phyloP scores from a whole-genome alignment of 2,888 invertebrate genomes.

The Aporophyla nigra region DNA sequence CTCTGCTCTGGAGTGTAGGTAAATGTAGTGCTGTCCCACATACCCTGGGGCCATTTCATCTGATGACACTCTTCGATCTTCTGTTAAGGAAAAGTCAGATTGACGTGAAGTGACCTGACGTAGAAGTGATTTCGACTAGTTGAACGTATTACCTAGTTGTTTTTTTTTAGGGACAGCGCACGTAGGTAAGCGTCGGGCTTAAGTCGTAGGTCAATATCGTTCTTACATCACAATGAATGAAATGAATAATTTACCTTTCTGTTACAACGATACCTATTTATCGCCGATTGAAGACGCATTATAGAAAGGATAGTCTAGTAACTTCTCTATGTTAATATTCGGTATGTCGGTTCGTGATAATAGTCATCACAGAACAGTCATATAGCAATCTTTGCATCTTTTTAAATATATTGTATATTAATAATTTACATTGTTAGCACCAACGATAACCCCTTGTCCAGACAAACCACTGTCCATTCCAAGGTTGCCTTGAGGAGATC shows the following conservation, averaged over 20 bases:
- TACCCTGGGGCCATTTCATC: too few relatives aligned
- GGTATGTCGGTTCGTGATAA: too few relatives aligned
- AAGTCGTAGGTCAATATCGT: conserved; percentile 48
- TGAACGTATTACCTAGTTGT: neutral
- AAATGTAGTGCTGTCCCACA: too few relatives aligned
- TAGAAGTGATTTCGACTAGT: neutral
- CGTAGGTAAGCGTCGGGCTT: neutral
- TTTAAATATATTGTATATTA: too few relatives aligned
- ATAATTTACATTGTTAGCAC: too few relatives aligned
- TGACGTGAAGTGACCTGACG: neutral
- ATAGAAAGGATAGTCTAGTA: conserved; percentile 1
- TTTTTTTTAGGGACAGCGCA: neutral
- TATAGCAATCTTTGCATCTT: too few relatives aligned
- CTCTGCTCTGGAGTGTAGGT: too few relatives aligned
- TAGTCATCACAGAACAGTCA: too few relatives aligned
- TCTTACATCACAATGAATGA: conserved; percentile 47
- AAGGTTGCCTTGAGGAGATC: too few relatives aligned
- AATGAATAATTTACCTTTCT: conserved; percentile 37
- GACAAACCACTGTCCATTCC: too few relatives aligned
- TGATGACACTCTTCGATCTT: neutral
- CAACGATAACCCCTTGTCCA: too few relatives aligned
- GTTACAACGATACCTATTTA: conserved; percentile 6
- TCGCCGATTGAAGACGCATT: conserved; percentile 1
- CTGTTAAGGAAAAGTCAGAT: neutral
- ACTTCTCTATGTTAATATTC: neutral